phyloP scores from a whole-genome alignment of 2,888 invertebrate species.

The Drosophila maculinotata region DNA sequence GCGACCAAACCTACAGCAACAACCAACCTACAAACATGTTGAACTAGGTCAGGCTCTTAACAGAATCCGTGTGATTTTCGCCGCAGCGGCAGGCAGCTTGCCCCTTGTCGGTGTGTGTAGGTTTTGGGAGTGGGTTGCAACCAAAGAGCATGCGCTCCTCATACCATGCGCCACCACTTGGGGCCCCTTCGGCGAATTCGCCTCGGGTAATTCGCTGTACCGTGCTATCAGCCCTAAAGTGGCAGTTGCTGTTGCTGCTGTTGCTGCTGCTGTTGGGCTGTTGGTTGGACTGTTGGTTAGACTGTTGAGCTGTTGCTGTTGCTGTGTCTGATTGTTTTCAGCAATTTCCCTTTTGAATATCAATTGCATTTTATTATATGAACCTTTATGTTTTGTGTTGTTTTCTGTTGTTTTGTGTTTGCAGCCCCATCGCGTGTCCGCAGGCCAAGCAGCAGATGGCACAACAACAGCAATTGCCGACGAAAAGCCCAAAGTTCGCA shows the following conservation, averaged over 20 bases:
- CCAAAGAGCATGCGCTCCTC: slow-evolving; percentile 69
- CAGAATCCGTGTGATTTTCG: slow-evolving; percentile 50
- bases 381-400: slow-evolving; percentile 54
- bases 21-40: slow-evolving; percentile 38
- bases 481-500: slow-evolving; percentile 7
- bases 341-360: slow-evolving; percentile 80
- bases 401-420: slow-evolving; percentile 30
- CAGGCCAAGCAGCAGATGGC: slow-evolving; percentile 54
- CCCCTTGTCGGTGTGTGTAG: too few species aligned
- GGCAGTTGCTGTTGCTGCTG: slow-evolving; percentile 5
- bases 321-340: slow-evolving; percentile 46
- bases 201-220: slow-evolving; percentile 51
- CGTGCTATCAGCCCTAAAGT: slow-evolving; percentile 22
- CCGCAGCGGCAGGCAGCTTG: slow-evolving; percentile 29
- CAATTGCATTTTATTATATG: slow-evolving; percentile 74
- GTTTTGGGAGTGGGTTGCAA: slow-evolving; percentile 2
- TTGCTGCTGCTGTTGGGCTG: background rate
- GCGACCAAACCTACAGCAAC: slow-evolving; percentile 1
- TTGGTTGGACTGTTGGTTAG: background rate
- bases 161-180: slow-evolving; percentile 1
- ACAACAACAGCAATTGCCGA: slow-evolving; percentile 19
- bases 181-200: slow-evolving; percentile 54
- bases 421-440: slow-evolving; percentile 61
- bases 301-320: slow-evolving; percentile 8
- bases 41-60: slow-evolving; percentile 69